Base-by-base conservation (phyloP, 1,140 invertebrate species). In the Prorops nasuta region DNA sequence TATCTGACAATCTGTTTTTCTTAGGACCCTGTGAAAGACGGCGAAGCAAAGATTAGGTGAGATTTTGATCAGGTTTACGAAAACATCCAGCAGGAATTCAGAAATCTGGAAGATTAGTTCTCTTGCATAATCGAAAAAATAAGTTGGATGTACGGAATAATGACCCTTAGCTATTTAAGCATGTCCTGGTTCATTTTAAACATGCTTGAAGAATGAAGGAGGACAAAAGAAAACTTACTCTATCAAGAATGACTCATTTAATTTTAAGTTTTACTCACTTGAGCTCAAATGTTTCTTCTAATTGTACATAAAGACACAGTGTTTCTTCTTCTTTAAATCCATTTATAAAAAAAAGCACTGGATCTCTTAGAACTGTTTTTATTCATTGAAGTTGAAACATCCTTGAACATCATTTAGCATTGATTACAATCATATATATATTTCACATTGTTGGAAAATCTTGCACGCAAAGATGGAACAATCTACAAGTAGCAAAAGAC, bases 31-130 rank as follows among this genome's bases (percentile, higher is more conserved):
- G 89, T 96, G 7, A 96, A 96, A 81, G 96, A 99, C 57, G 96
- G 96, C 28, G 96, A 99, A 75, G 85, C 86, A 2, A 98, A 99
- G 79, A 98, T 99, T 73, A 94, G 92, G 76, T 86, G 91, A 37
- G 95, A 98, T 67, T 98, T 94, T 72, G 96, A 98, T 68, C 93
- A 96, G 69, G 76, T 98, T 17, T 83, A 95, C 51, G 95, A 98
- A 79, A 91, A 94, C 68, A 95, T 98, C 80, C 90, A 95, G 67
- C 91, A 93, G 68, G 91, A 92, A 63, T 99, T 99, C 85, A 90
- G 97, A 75, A 98, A 98, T 82, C 83, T 99, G 72, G 97, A 99
- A 84, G 97, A 99, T 79, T 98, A 96, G 86, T 60, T 64, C 44
- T 14, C 21, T 4, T 21, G 9, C 12, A 28, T 28, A 6, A 6